Percentiles rank a stretch among this genome's conserved stretches.
These are phyloP conservation scores for Mixornis gularis DNA, from an alignment of 2,113 vertebrate genomes.

Conservation along the genomic window DNA sequence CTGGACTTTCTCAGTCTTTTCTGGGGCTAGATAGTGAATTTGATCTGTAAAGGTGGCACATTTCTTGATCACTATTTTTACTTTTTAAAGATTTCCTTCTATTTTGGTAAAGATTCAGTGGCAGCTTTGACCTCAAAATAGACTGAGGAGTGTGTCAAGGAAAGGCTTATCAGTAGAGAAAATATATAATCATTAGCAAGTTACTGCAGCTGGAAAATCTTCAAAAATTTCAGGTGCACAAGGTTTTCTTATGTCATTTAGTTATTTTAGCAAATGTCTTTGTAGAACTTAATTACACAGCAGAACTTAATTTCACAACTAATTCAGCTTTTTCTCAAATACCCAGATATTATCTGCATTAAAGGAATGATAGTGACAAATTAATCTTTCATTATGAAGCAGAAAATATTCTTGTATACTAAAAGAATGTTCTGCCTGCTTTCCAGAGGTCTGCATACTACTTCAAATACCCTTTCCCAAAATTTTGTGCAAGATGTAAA, in stretches of 20 bases:
- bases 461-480: background rate
- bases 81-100: background rate
- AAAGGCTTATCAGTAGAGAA: background rate
- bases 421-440: background rate
- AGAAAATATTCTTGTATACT: background rate
- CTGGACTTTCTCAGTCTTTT: background rate
- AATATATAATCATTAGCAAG: background rate
- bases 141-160: background rate
- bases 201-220: background rate
- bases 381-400: background rate
- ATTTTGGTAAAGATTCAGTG: background rate
- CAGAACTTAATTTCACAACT: background rate
- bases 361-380: background rate
- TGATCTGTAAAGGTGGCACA: background rate
- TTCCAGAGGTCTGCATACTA: background rate
- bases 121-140: background rate
- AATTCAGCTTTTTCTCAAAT: background rate
- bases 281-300: background rate
- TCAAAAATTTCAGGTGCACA: background rate
- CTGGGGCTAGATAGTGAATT: background rate
- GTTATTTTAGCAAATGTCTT: background rate
- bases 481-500: background rate
- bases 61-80: background rate
- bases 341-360: background rate
- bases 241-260: background rate